A percentile compares a stretch with the other conserved stretches of the same genome.
Conservation (phyloP, 2,888 invertebrate genomes). For the Strigamia transsilvanica region DNA sequence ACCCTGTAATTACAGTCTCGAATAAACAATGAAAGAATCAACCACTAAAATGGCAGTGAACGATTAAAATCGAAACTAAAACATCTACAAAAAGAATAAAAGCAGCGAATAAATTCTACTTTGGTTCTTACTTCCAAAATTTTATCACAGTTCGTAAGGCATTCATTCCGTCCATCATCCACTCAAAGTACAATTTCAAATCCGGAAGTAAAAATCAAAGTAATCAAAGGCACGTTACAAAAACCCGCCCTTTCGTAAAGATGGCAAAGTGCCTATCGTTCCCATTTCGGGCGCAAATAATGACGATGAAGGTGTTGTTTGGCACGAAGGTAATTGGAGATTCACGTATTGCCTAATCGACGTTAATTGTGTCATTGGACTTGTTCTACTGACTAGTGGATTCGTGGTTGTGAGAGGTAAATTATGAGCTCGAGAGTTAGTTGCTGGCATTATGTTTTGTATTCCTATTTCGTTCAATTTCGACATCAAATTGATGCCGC, state of each 20-base stretch:
- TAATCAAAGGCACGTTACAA: constrained; percentile 19
- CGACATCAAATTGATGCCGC: constrained; percentile 71
- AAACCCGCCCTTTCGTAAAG: constrained; percentile 85
- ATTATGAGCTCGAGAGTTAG: not conserved
- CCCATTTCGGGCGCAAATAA: constrained; percentile 67
- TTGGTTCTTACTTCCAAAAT: not conserved
- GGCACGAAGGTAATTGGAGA: not conserved
- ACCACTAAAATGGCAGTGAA: constrained; percentile 5
- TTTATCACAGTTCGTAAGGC: not conserved
- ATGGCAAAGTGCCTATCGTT: constrained; percentile 79
- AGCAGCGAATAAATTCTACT: not conserved
- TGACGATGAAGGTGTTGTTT: not conserved
- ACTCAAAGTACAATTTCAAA: not conserved
- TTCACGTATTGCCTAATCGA: constrained; percentile 25
- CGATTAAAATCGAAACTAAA: not conserved
- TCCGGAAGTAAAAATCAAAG: constrained; percentile 1
- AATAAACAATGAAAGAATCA: not conserved
- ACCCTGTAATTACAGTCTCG: not conserved
- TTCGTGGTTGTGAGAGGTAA: not conserved
- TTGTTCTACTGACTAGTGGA: constrained; percentile 50
- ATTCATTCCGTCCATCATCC: not conserved
- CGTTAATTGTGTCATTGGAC: constrained; percentile 56
- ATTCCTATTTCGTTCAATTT: constrained; percentile 76
- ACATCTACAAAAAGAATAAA: not conserved
- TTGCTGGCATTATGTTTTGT: constrained; percentile 63